A percentile compares a stretch with the other conserved stretches of the same genome.
phyloP scores from a whole-genome alignment of 2,797 vertebrate genomes.

The Hybognathus amarus region DNA sequence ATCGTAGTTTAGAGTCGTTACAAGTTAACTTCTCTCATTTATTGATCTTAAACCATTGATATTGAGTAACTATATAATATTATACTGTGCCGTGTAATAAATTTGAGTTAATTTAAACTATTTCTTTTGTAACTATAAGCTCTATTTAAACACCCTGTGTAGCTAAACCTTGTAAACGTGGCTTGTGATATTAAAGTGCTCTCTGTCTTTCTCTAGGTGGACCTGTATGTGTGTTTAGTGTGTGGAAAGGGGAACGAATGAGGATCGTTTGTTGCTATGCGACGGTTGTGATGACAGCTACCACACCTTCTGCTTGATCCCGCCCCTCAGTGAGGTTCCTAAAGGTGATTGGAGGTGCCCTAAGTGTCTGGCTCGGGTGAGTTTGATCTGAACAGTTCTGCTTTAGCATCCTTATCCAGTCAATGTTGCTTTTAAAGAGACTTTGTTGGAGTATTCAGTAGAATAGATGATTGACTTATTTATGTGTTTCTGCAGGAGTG shows the following conservation, averaged over 20 bases:
- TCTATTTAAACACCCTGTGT: not conserved
- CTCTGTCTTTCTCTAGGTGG: conserved; percentile 80
- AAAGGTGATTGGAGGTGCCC: conserved; percentile 98
- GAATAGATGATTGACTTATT: not conserved
- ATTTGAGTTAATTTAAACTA: not conserved
- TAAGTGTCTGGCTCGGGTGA: conserved; percentile 96
- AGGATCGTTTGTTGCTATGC: conserved; percentile 92
- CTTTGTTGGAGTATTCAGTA: not conserved
- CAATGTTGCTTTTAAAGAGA: not conserved
- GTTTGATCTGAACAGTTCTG: not conserved
- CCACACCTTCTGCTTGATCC: conserved; percentile 96
- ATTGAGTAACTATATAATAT: not conserved
- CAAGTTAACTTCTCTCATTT: not conserved
- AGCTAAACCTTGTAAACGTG: not conserved
- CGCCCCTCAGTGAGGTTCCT: conserved; percentile 90
- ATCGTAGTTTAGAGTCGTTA: not conserved
- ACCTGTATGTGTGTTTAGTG: conserved; percentile 92
- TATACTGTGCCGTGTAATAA: not conserved
- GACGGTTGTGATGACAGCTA: conserved; percentile 98
- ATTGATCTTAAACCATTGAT: not conserved
- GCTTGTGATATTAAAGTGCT: not conserved
- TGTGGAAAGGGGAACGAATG: conserved; percentile 92
- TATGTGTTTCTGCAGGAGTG: conserved; percentile 81
- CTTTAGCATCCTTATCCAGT: not conserved
- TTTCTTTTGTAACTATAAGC: not conserved